phyloP scores from a whole-genome alignment of 1,140 invertebrate species.

The Probaryconus sp. region DNA sequence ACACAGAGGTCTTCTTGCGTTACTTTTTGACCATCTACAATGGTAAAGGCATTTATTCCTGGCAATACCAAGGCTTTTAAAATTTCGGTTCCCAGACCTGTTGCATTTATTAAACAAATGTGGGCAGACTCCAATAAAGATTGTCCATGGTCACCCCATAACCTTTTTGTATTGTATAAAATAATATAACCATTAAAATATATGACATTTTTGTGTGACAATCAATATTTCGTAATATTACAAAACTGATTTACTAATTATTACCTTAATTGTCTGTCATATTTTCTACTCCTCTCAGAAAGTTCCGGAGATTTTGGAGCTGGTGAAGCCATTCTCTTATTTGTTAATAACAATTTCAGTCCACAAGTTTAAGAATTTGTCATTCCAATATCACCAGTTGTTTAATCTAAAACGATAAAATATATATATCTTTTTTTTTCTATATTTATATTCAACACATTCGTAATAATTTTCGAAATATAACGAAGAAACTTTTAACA shows the following conservation, averaged over 20 bases:
- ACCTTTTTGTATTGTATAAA: constrained; percentile 76
- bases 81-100: constrained; percentile 95
- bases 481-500: too few relatives aligned
- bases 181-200: neutral
- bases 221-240: too few relatives aligned
- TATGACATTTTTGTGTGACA: too few relatives aligned
- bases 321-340: constrained; percentile 81
- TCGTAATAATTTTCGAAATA: too few relatives aligned
- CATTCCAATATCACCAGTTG: too few relatives aligned
- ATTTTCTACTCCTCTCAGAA: constrained; percentile 88
- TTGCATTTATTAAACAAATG: constrained; percentile 97
- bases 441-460: too few relatives aligned
- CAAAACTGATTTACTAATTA: too few relatives aligned
- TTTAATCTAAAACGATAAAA: too few relatives aligned
- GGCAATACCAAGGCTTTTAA: constrained; percentile 96
- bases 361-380: too few relatives aligned
- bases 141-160: constrained; percentile 99
- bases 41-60: constrained; percentile 97
- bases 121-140: constrained; percentile 89
- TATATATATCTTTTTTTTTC: too few relatives aligned
- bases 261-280: constrained; percentile 91
- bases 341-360: too few relatives aligned
- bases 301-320: constrained; percentile 89
- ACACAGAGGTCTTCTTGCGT: constrained; percentile 94
- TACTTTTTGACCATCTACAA: constrained; percentile 93